Base-by-base conservation (phyloP, 2,113 vertebrate species). In the Notechis scutatus region DNA sequence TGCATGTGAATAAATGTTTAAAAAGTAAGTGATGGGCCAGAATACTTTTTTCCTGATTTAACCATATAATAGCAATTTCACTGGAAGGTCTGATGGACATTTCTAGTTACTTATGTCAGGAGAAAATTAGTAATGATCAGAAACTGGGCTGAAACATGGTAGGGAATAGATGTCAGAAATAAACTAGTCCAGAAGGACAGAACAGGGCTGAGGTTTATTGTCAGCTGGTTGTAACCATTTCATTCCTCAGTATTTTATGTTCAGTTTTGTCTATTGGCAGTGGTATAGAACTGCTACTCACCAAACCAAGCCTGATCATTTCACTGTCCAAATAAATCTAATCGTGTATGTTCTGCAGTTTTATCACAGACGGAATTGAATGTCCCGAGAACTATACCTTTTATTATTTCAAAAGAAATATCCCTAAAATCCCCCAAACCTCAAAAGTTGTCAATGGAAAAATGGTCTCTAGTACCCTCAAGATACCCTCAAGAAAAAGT, bases 21-120 rank as follows among this genome's bases (percentile, higher is more conserved):
- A 0, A 0, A 0, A 85, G 91, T 59, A 85, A 91, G 90, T 92
- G 95, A 90, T 91, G 91, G 91, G 85, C 14, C 2, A 91, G 54
- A 85, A 93, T 95, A 91, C 94, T 29, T 92, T 94, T 57, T 93
- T 93, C 0, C 0, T n/a, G 56, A 69, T 93, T 81, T 92, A 94
- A 92, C 26, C 52, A 24, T 61, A 94, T 94, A 94, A 59, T 21
- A 52, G 94, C 88, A 86, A 93, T 56, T 64, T 92, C 88, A 90
- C 92, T 94, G 95, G 74, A 1, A 57, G 92, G 90, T 92, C 9
- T 94, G 94, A 92, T 39, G 93, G 94, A 92, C 93, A 94, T 93
- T 92, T 91, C 69, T 85, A 94, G 91, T 92, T 93, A 93, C 91
- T 93, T 91, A 61, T 0, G 0, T 92, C 91, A 91, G 93, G 47